Conservation (phyloP, 2,113 vertebrate species). For the Hypanus sabinus region DNA sequence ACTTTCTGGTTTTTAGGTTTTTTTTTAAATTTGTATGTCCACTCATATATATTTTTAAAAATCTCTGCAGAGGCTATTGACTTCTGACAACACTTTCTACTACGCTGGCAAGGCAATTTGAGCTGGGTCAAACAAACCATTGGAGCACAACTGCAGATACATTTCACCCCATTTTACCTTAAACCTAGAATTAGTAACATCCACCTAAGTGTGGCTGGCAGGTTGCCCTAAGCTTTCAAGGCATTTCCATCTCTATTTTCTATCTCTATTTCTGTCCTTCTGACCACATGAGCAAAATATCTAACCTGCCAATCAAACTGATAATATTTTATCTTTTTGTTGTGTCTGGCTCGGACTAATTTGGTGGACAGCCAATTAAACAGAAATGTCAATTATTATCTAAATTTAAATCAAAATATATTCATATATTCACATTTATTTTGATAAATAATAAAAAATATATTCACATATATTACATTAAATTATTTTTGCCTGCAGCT, state of each 20-base stretch:
- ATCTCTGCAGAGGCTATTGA: background rate
- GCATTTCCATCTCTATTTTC: background rate
- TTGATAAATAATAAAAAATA: too few species aligned
- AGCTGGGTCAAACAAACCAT: background rate
- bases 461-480: too few species aligned
- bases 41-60: background rate
- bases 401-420: background rate
- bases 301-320: background rate
- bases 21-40: background rate
- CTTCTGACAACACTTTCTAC: background rate
- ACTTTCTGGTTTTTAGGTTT: background rate
- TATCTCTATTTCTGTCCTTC: background rate
- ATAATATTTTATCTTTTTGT: background rate
- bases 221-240: background rate
- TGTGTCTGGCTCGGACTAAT: background rate
- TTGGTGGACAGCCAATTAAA: background rate
- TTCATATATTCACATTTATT: background rate
- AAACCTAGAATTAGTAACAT: background rate
- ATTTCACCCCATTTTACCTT: background rate
- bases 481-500: too few species aligned
- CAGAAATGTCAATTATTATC: background rate
- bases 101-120: background rate
- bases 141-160: background rate
- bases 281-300: background rate
- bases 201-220: background rate